These are phyloP conservation scores for Flabesymbios commensalis DNA, from an alignment of 2,888 invertebrate species.

Conservation along the genomic window DNA sequence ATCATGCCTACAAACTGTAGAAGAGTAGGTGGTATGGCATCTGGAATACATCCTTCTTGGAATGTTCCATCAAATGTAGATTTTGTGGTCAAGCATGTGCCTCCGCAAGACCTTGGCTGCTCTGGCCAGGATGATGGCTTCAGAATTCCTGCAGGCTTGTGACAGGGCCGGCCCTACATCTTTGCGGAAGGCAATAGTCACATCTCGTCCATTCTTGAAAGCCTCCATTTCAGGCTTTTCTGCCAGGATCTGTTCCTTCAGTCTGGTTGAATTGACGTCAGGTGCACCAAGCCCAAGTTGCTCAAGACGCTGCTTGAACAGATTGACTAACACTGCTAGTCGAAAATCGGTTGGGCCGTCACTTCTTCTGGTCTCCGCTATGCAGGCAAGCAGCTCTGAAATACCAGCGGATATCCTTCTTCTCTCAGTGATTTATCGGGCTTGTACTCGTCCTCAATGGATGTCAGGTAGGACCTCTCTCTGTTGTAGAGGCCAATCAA, in stretches of 20 bases:
- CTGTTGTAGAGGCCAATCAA: conserved; percentile 3
- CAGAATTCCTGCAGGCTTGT: conserved; percentile 6
- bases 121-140: conserved; percentile 35
- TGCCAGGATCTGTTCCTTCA: conserved; percentile 24
- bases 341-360: neutral
- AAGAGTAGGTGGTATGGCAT: conserved; percentile 20
- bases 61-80: conserved; percentile 25
- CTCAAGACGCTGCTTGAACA: conserved; percentile 27
- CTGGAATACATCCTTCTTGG: conserved; percentile 20
- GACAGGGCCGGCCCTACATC: conserved; percentile 28
- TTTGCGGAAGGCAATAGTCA: conserved; percentile 29
- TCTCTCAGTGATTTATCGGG: neutral
- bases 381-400: conserved; percentile 12
- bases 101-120: conserved; percentile 34
- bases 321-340: conserved; percentile 3
- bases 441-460: neutral
- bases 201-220: conserved; percentile 27
- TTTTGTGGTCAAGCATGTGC: conserved; percentile 22
- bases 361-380: conserved; percentile 2
- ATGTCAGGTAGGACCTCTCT: neutral
- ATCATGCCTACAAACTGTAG: conserved; percentile 20
- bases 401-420: conserved; percentile 7
- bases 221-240: conserved; percentile 27
- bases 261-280: conserved; percentile 16
- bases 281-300: conserved; percentile 23